Percentiles rank a stretch among this genome's conserved stretches.
Evolutionary conservation across 1,140 invertebrate species (phyloP).

Genomic region (Saccostrea echinata): DNA sequence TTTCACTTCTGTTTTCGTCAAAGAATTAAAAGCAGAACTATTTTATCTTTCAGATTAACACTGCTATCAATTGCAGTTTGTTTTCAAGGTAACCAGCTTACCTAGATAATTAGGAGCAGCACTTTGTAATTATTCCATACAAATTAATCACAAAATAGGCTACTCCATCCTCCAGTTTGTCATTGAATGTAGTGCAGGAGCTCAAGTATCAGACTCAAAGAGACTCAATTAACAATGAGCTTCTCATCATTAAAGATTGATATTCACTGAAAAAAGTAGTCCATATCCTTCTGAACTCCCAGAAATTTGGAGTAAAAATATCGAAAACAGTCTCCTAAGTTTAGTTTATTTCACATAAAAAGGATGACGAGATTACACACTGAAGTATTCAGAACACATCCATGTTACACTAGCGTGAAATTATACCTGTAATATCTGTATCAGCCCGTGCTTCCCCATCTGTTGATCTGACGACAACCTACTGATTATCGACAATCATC

Average conservation of each 20-base stretch:
- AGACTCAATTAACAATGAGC: too few species aligned
- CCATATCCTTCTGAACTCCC: neutral
- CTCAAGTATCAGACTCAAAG: neutral
- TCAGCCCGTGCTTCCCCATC: neutral
- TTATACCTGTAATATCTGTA: conserved; percentile 6
- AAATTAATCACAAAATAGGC: neutral
- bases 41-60: neutral
- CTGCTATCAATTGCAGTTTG: neutral
- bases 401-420: neutral
- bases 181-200: neutral
- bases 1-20: too few species aligned
- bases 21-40: neutral
- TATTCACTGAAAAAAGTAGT: neutral
- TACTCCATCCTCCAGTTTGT: neutral
- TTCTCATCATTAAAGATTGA: neutral
- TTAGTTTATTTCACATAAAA: neutral
- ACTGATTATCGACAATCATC: neutral
- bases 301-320: neutral
- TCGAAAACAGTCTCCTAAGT: neutral
- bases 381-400: neutral
- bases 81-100: neutral
- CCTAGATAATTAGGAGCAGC: neutral
- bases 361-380: neutral
- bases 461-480: neutral
- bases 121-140: neutral